phyloP scores from a whole-genome alignment of 2,888 invertebrate genomes.

The Sinelater perroti region DNA sequence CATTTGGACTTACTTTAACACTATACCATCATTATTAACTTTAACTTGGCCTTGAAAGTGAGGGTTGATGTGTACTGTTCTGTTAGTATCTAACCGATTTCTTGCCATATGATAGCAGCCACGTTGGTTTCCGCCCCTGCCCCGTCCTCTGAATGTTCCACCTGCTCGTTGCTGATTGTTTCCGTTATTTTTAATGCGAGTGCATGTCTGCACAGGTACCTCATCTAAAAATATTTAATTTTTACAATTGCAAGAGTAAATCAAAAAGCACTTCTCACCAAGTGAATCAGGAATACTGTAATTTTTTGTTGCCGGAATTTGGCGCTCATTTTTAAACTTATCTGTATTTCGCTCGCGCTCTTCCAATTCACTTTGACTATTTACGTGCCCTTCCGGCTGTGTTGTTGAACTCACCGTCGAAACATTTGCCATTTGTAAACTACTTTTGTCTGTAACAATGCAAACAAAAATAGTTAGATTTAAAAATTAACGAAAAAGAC shows the following conservation, averaged over 20 bases:
- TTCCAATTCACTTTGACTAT: conserved; percentile 37
- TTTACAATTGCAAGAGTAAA: background rate
- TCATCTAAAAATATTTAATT: conserved; percentile 8
- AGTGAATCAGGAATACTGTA: conserved; percentile 39
- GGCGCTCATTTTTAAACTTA: conserved; percentile 46
- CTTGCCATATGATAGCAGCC: conserved; percentile 11
- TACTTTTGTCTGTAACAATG: conserved; percentile 20
- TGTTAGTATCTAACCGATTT: conserved; percentile 44
- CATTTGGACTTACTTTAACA: background rate
- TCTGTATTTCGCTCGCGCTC: conserved; percentile 41
- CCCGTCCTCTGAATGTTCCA: conserved; percentile 11
- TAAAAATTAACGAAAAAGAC: too few relatives aligned
- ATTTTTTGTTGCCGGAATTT: conserved; percentile 28
- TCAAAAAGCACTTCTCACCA: conserved; percentile 24
- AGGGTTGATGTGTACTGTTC: conserved; percentile 75
- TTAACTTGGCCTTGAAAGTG: conserved; percentile 71
- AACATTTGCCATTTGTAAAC: conserved; percentile 12
- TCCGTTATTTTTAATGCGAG: conserved; percentile 9
- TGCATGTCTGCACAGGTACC: conserved; percentile 5
- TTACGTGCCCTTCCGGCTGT: conserved; percentile 15
- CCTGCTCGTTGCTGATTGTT: conserved; percentile 12
- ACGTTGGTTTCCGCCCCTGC: conserved; percentile 19
- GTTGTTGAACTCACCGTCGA: conserved; percentile 25
- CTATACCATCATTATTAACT: conserved; percentile 64
- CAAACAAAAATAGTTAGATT: too few relatives aligned